Evolutionary conservation across 2,888 invertebrate genomes (phyloP).

Genomic region (Perithous albicinctus): DNA sequence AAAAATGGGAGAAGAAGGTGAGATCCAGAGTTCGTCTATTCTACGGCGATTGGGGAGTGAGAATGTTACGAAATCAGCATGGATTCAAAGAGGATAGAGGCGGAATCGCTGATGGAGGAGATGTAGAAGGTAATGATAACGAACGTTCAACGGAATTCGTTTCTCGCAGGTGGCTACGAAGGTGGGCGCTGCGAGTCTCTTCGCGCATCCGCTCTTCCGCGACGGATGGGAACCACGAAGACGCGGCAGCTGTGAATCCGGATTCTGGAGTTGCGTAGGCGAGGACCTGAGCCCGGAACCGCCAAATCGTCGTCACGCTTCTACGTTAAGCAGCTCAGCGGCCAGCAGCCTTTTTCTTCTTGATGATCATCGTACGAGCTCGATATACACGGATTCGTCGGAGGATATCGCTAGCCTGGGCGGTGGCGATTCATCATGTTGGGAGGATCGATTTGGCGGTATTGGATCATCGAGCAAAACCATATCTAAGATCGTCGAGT

Average conservation of each 20-base stretch:
- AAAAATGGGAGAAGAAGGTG: conserved; percentile 84
- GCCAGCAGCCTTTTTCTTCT: conserved; percentile 86
- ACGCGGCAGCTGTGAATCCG: conserved; percentile 94
- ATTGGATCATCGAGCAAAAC: conserved; percentile 84
- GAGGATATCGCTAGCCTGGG: conserved; percentile 94
- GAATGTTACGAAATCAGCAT: conserved; percentile 46
- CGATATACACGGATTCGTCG: conserved; percentile 94
- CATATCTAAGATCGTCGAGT: conserved; percentile 94
- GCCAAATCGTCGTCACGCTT: conserved; percentile 82
- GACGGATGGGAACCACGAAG: conserved; percentile 87
- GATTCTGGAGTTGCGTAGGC: conserved; percentile 95
- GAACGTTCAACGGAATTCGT: conserved; percentile 59
- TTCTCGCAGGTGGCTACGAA: conserved; percentile 81
- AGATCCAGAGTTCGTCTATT: conserved; percentile 58
- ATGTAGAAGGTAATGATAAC: conserved; percentile 37
- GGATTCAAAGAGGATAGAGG: conserved; percentile 19
- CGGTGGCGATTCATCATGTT: conserved; percentile 90
- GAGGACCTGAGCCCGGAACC: conserved; percentile 88
- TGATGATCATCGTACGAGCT: conserved; percentile 90
- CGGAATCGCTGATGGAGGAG: not conserved
- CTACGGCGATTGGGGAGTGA: conserved; percentile 51
- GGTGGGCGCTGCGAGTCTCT: conserved; percentile 87
- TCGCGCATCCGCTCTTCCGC: conserved; percentile 87
- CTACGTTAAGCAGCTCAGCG: conserved; percentile 85
- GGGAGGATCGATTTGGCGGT: conserved; percentile 88